Percentiles rank a stretch among this genome's conserved stretches.
These are phyloP conservation scores for Daktulosphaira vitifoliae DNA, from an alignment of 1,140 invertebrate species.

Conservation along the genomic window DNA sequence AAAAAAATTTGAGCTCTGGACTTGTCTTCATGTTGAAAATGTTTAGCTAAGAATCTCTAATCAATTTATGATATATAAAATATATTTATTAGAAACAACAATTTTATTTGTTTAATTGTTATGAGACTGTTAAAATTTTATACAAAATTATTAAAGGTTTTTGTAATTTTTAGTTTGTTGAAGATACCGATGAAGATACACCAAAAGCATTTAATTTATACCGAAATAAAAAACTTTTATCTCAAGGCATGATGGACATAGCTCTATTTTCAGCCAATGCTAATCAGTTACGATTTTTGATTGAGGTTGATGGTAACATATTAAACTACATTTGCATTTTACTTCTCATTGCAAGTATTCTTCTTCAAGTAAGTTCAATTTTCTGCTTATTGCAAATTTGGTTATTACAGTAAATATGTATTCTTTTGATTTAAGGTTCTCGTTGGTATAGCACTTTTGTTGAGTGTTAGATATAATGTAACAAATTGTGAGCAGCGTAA, in stretches of 20 bases:
- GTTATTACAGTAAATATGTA: too few species aligned
- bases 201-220: constrained; percentile 67
- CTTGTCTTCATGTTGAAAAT: too few species aligned
- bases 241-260: constrained; percentile 81
- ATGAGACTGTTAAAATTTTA: too few species aligned
- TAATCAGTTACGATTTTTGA: constrained; percentile 75
- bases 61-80: too few species aligned
- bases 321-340: background rate
- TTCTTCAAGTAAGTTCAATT: background rate
- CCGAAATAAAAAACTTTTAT: constrained; percentile 83
- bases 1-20: too few species aligned
- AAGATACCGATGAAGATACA: constrained; percentile 4
- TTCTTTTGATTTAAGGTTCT: constrained; percentile 23
- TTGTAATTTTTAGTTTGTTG: background rate
- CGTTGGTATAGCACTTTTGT: background rate
- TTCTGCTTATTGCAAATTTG: too few species aligned
- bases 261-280: constrained; percentile 72
- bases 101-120: too few species aligned
- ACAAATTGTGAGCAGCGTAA: constrained; percentile 4
- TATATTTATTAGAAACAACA: too few species aligned
- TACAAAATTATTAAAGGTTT: too few species aligned
- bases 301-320: constrained; percentile 50
- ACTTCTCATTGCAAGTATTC: constrained; percentile 7
- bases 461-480: constrained; percentile 20
- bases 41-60: too few species aligned